A percentile compares a stretch with the other conserved stretches of the same genome.
Conservation (phyloP, 2,113 vertebrate genomes). For the Rhinoptilus africanus region DNA sequence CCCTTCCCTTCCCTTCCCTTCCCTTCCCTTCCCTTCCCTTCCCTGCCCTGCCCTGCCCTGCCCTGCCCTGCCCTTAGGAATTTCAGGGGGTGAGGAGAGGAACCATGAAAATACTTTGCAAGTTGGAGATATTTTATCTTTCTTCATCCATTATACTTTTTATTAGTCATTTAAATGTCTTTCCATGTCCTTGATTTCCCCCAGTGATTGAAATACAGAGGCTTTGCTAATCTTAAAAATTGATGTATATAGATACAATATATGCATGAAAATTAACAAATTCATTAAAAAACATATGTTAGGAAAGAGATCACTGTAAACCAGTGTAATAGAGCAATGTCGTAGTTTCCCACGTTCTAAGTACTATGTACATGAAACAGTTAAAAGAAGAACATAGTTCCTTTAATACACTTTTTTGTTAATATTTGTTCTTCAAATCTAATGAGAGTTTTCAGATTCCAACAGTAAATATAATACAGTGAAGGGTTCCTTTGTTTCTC, state of each 20-base stretch:
- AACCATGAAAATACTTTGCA: not conserved
- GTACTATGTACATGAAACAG: not conserved
- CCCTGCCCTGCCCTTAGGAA: not conserved
- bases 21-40: accelerated
- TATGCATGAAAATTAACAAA: not conserved
- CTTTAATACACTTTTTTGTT: not conserved
- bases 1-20: too few species aligned
- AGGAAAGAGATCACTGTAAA: not conserved
- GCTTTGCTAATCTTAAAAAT: not conserved
- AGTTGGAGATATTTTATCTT: not conserved
- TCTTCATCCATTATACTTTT: not conserved
- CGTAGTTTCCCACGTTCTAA: not conserved
- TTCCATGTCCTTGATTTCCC: not conserved
- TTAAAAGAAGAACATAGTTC: not conserved
- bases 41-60: too few species aligned
- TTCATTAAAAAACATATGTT: not conserved
- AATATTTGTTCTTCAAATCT: not conserved
- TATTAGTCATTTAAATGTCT: not conserved
- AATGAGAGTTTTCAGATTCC: not conserved
- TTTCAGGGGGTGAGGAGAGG: not conserved
- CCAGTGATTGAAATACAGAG: not conserved
- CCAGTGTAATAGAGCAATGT: not conserved
- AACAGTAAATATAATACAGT: not conserved
- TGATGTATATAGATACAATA: not conserved
- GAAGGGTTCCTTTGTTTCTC: accelerated